These are phyloP conservation scores for Gryllus longicercus DNA, from an alignment of 2,888 invertebrate species.

Conservation along the genomic window DNA sequence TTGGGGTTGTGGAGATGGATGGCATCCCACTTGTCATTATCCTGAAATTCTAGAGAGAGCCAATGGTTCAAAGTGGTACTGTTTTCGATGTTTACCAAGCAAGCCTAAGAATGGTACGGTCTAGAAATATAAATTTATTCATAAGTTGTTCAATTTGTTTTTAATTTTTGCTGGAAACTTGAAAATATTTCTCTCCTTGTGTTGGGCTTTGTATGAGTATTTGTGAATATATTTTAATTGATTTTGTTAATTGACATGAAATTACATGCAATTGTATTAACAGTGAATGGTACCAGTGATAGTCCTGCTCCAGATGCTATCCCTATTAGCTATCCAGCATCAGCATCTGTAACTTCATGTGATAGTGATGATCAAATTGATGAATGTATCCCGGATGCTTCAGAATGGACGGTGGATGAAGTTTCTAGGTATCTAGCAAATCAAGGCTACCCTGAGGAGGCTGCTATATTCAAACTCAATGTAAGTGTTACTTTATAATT, in stretches of 20 bases:
- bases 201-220: too few relatives aligned
- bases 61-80: conserved; percentile 40
- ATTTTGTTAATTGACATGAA: too few relatives aligned
- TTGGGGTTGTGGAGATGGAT: conserved; percentile 78
- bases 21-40: conserved; percentile 75
- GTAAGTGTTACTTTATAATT: conserved; percentile 48
- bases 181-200: too few relatives aligned
- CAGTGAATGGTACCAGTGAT: neutral
- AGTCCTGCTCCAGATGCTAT: conserved; percentile 35
- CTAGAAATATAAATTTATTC: too few relatives aligned
- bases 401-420: conserved; percentile 77
- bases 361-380: conserved; percentile 54
- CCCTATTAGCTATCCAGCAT: conserved; percentile 43
- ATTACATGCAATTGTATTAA: too few relatives aligned
- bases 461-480: conserved; percentile 77
- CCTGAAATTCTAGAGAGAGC: conserved; percentile 50
- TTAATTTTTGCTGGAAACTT: too few relatives aligned
- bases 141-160: too few relatives aligned
- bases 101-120: neutral
- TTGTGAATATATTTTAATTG: too few relatives aligned
- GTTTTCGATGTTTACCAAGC: conserved; percentile 38
- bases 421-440: conserved; percentile 76
- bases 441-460: conserved; percentile 72
- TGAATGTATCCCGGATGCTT: conserved; percentile 71
- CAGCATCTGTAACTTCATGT: neutral